A percentile compares a stretch with the other conserved stretches of the same genome.
phyloP scores from a whole-genome alignment of 2,888 invertebrate genomes.

The Clostera curtula region DNA sequence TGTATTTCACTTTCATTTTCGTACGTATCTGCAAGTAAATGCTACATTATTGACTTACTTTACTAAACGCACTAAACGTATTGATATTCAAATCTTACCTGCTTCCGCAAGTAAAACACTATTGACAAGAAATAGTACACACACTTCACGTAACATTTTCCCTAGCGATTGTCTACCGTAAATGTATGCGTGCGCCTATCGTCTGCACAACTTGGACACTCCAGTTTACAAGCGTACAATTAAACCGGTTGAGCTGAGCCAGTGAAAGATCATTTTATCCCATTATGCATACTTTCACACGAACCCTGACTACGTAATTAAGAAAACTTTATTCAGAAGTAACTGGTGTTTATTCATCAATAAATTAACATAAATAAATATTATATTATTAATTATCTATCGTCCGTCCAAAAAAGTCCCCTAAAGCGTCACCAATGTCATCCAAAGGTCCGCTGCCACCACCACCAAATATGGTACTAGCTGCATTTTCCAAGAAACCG shows the following conservation, averaged over 20 bases:
- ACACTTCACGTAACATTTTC: slow-evolving; percentile 21
- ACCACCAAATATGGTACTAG: slow-evolving; percentile 31
- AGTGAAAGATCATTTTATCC: slow-evolving; percentile 37
- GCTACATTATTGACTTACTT: too few species aligned
- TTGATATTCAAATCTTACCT: slow-evolving; percentile 14
- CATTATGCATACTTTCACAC: slow-evolving; percentile 49
- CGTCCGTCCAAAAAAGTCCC: slow-evolving; percentile 48
- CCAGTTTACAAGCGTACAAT: slow-evolving; percentile 47
- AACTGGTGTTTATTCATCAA: not conserved
- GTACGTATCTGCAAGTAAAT: slow-evolving; percentile 14
- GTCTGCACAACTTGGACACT: slow-evolving; percentile 47
- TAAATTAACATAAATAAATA: not conserved
- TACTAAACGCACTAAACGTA: not conserved
- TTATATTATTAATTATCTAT: slow-evolving; percentile 3
- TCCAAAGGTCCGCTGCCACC: slow-evolving; percentile 48
- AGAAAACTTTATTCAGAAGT: not conserved
- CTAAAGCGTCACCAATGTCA: slow-evolving; percentile 57
- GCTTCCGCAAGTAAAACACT: slow-evolving; percentile 11
- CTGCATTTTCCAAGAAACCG: slow-evolving; percentile 41
- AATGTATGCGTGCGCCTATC: slow-evolving; percentile 40
- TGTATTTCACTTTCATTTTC: slow-evolving; percentile 19
- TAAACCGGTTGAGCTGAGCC: slow-evolving; percentile 53
- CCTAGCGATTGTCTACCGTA: slow-evolving; percentile 21
- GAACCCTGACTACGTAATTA: slow-evolving; percentile 1
- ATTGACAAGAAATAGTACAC: slow-evolving; percentile 14